phyloP scores from a whole-genome alignment of 35 echinoderm and acorn worm genomes.

The Strongylocentrotus purpuratus region DNA sequence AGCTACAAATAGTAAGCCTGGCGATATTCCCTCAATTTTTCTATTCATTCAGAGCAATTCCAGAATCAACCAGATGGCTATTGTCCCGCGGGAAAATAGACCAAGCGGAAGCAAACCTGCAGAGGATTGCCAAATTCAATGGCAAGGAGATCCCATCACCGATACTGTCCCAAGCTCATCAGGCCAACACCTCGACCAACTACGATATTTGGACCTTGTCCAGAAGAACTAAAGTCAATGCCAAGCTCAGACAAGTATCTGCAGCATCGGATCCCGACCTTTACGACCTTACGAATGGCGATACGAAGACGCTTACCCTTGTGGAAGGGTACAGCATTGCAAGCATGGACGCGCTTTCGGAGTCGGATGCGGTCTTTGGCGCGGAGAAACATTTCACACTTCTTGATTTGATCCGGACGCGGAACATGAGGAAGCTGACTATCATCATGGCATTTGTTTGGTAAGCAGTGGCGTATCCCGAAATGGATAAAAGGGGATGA shows the following conservation, averaged over 20 bases:
- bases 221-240: constrained; percentile 24
- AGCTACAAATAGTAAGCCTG: no score
- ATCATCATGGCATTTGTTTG: constrained; percentile 75
- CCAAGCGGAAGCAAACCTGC: constrained; percentile 64
- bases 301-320: constrained; percentile 42
- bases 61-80: constrained; percentile 71
- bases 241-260: neutral
- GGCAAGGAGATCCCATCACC: constrained; percentile 27
- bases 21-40: no score
- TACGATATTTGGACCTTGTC: neutral
- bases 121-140: constrained; percentile 67
- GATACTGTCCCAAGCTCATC: neutral
- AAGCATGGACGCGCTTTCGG: neutral
- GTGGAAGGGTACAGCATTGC: neutral
- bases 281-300: constrained; percentile 3
- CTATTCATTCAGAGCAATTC: constrained; percentile 76
- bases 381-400: constrained; percentile 33
- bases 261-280: neutral
- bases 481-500: no score
- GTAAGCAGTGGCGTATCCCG: constrained; percentile 43
- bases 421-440: constrained; percentile 47
- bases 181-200: neutral
- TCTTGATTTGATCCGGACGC: constrained; percentile 57
- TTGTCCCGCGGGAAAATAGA: constrained; percentile 54
- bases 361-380: neutral